Base-by-base conservation (phyloP, 2,113 vertebrate genomes). In the Toxostoma redivivum region DNA sequence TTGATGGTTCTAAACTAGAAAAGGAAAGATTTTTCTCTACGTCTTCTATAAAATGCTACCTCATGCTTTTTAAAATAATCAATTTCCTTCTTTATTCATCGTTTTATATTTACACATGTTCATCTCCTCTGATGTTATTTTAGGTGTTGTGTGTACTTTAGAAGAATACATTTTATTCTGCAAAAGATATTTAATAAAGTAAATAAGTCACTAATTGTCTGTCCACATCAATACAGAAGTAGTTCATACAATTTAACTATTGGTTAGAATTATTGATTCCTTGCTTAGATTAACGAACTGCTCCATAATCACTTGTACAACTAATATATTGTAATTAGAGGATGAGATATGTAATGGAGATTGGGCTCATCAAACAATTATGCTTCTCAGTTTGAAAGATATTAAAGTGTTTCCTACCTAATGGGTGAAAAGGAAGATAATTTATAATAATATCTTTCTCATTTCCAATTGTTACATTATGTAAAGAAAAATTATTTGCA, bases 261-360 rank as follows among this genome's bases (percentile, higher is more conserved):
- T 94, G 85, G 53, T 92, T 95, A 97, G 90, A 98, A 95, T 97
- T 96, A 97, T 94, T 96, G 92, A 97, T 96, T 97, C 96, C 62
- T 97, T 97, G 58, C 95, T 97, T 97, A 95, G 81, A 73, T 97
- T 97, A 97, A 95, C 61, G 86, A 97, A 88, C 77, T 96, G 87
- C 56, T 96, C 57, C 45, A 93, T 95, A 95, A 97, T 61, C 78
- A 95, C 69, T 95, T 42, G 74, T 83, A 97, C 97, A 96, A 91
- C 66, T 87, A 96, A 97, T 95, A 94, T 58, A 76, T 90, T 90
- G 88, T 91, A 97, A 97, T 97, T 97, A 97, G 27, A 91, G 44
- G 27, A 86, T 81, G 86, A 90, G 84, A 93, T 92, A 97, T 92
- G 37, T 94, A 94, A 91, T 94, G 70, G 58, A 90, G 45, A 93